These are phyloP conservation scores for Drosophila jambulina DNA, from an alignment of 1,140 invertebrate genomes.

Conservation along the genomic window DNA sequence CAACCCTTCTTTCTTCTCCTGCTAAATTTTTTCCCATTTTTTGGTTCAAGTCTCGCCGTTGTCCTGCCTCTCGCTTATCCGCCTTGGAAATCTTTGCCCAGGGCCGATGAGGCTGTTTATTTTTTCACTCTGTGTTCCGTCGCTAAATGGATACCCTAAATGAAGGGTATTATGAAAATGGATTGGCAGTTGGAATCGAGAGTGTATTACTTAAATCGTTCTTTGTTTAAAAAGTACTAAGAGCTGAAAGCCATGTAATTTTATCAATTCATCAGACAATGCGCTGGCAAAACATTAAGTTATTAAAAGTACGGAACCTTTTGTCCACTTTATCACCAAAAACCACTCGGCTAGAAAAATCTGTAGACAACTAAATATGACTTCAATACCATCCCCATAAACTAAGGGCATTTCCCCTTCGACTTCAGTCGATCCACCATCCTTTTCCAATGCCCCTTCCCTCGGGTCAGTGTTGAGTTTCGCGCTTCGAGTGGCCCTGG, in stretches of 20 bases:
- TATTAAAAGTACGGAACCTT: constrained; percentile 3
- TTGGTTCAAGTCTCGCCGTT: constrained; percentile 37
- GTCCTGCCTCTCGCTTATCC: constrained; percentile 67
- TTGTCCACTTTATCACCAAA: constrained; percentile 3
- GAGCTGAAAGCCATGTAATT: background rate
- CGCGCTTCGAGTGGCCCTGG: constrained; percentile 76
- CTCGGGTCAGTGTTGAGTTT: constrained; percentile 73
- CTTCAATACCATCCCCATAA: background rate
- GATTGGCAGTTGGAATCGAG: background rate
- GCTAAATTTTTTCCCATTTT: constrained; percentile 19
- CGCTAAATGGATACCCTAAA: constrained; percentile 38
- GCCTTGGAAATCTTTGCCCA: constrained; percentile 69
- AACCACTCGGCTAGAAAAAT: constrained; percentile 22
- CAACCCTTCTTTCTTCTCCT: constrained; percentile 43
- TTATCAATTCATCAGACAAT: no score
- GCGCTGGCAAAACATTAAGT: constrained; percentile 10
- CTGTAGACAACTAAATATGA: background rate
- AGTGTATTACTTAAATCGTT: background rate
- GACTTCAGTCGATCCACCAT: background rate
- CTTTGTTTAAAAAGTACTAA: background rate
- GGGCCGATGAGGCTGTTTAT: constrained; percentile 42
- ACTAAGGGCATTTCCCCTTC: constrained; percentile 31
- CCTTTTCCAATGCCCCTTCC: constrained; percentile 3
- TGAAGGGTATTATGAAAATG: constrained; percentile 24
- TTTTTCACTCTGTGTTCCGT: constrained; percentile 7